Evolutionary conservation across 2,113 vertebrate species (phyloP), one percentile per base, ranked within the genome.

Genomic region (Epinephelus fuscoguttatus): DNA sequence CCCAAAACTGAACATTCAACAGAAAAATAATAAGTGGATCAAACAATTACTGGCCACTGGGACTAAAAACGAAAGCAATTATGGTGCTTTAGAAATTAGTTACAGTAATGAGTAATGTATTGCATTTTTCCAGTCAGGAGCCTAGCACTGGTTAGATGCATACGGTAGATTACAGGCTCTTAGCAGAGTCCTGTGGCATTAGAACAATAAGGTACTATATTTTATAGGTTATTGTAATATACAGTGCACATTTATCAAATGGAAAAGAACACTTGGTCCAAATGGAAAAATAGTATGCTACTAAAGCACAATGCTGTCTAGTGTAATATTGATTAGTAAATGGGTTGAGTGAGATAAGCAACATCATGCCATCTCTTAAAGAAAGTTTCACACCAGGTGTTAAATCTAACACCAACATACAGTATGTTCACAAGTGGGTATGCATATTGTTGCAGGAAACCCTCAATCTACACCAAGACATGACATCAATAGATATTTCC

Each of bases 61-160:
- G 84, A 86, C 60, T 64, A 86, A 84, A 84, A 88, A 87, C 73
- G 67, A 37, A 75, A 79, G 86, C 75, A 84, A 82, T 87, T 79
- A 84, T 70, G 47, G 59, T 66, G 62, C 49, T 83, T 82, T 63
- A 84, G 67, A 89, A 90, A 91, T 84, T 67, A 93, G 75, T 86
- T 88, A 82, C 78, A 82, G 74, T 87, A 92, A 92, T 91, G 84
- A 90, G 88, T 91, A 67, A 89, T 89, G 76, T 83, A 83, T 88
- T 90, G 61, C 62, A 77, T 78, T 83, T 90, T 86, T 90, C 84
- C 83, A 88, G 82, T 84, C 75, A 83, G 64, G 47, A 80, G 67
- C 62, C 30, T 72, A 72, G 75, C 72, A 64, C 64, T 13, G 18
- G 64, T 74, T 63, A 88, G 88, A 92, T 92, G 91, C 74, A 64